Evolutionary conservation across 2,113 vertebrate species (phyloP).

Genomic region (Cebidichthys violaceus): DNA sequence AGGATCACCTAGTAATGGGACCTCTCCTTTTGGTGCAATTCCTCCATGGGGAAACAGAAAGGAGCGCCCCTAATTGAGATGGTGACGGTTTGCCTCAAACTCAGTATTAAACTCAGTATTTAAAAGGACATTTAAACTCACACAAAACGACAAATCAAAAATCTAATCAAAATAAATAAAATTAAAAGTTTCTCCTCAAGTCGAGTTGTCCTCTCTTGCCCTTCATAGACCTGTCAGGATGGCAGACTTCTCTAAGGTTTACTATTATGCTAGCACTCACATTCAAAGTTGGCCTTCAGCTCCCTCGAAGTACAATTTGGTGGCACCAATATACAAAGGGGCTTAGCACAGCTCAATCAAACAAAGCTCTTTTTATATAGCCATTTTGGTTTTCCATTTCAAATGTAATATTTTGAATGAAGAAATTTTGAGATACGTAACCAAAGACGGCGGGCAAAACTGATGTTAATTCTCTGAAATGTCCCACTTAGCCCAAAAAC

Average conservation of each 20-base stretch:
- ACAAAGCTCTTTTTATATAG: background rate
- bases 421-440: background rate
- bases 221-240: background rate
- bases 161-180: background rate
- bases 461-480: slow-evolving; percentile 18
- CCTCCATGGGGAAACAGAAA: background rate
- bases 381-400: background rate
- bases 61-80: background rate
- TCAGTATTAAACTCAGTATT: background rate
- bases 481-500: slow-evolving; percentile 19
- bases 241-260: background rate
- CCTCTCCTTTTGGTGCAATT: background rate
- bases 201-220: background rate
- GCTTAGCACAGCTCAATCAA: background rate
- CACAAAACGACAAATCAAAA: background rate
- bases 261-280: background rate
- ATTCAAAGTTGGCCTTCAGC: background rate
- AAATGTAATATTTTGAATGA: background rate
- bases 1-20: background rate
- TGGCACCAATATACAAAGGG: background rate
- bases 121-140: background rate
- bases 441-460: slow-evolving; percentile 3
- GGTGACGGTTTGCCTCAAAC: background rate
- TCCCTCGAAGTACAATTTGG: background rate
- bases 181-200: background rate